phyloP scores from a whole-genome alignment of 2,113 vertebrate species.

The Meleagris gallopavo region DNA sequence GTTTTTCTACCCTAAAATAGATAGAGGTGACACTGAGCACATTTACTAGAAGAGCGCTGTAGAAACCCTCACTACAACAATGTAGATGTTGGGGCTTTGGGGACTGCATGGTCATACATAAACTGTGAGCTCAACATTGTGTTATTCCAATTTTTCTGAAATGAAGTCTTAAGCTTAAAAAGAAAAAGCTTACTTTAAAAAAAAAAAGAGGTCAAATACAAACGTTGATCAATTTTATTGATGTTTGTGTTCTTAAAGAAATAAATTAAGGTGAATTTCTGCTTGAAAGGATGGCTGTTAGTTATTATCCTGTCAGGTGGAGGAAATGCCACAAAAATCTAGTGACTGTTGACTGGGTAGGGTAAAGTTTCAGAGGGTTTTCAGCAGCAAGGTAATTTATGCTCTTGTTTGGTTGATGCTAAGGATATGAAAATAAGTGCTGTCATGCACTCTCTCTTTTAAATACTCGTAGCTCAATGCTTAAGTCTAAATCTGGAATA shows the following conservation, averaged over 20 bases:
- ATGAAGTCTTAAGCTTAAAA: neutral
- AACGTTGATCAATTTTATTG: neutral
- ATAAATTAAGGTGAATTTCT: neutral
- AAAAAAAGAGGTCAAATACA: neutral
- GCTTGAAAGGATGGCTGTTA: neutral
- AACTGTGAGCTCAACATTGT: neutral
- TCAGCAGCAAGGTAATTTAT: neutral
- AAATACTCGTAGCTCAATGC: neutral
- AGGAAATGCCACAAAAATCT: neutral
- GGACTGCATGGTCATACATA: neutral
- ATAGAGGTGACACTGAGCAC: neutral
- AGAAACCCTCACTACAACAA: neutral
- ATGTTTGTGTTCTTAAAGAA: neutral
- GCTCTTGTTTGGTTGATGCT: neutral
- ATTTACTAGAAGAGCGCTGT: neutral
- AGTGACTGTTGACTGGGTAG: neutral
- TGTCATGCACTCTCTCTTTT: neutral
- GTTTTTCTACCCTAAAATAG: neutral
- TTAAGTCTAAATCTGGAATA: accelerated
- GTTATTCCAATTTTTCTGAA: neutral
- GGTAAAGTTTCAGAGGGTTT: neutral
- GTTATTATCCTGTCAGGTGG: neutral
- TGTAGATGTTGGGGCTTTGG: neutral
- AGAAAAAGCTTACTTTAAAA: neutral
- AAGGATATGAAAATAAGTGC: neutral